A percentile compares a stretch with the other conserved stretches of the same genome.
phyloP scores from a whole-genome alignment of 2,888 invertebrate genomes.

The Notodonta ziczac region DNA sequence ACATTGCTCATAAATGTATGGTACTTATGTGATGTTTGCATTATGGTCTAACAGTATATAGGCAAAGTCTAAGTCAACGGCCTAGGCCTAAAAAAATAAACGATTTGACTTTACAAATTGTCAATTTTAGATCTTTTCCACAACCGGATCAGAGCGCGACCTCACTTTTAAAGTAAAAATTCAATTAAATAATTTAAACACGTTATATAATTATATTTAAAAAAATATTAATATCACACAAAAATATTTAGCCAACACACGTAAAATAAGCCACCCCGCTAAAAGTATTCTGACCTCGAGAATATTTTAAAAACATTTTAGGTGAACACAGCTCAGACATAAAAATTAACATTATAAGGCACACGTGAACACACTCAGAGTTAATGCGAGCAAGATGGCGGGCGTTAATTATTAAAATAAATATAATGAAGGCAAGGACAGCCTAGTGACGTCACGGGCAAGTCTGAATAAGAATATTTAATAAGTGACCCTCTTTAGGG shows the following conservation, averaged over 20 bases:
- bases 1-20: too few relatives aligned
- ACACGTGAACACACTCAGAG: constrained; percentile 17
- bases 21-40: too few relatives aligned
- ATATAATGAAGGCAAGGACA: constrained; percentile 6
- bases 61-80: too few relatives aligned
- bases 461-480: constrained; percentile 38
- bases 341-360: constrained; percentile 29
- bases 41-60: too few relatives aligned
- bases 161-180: too few relatives aligned
- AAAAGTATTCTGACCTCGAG: not conserved
- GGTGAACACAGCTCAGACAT: constrained; percentile 21
- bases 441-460: constrained; percentile 1
- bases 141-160: too few relatives aligned
- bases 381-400: constrained; percentile 26
- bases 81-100: too few relatives aligned
- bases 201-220: too few relatives aligned
- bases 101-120: too few relatives aligned
- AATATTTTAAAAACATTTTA: constrained; percentile 3
- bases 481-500: constrained; percentile 31
- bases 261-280: not conserved
- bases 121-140: too few relatives aligned
- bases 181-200: not conserved
- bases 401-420: constrained; percentile 37
- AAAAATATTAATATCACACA: not conserved
- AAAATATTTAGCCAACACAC: not conserved